Percentiles rank a stretch among this genome's conserved stretches.
These are phyloP conservation scores for Ellobius talpinus DNA, from an alignment of 2,113 vertebrate genomes.

Conservation along the genomic window DNA sequence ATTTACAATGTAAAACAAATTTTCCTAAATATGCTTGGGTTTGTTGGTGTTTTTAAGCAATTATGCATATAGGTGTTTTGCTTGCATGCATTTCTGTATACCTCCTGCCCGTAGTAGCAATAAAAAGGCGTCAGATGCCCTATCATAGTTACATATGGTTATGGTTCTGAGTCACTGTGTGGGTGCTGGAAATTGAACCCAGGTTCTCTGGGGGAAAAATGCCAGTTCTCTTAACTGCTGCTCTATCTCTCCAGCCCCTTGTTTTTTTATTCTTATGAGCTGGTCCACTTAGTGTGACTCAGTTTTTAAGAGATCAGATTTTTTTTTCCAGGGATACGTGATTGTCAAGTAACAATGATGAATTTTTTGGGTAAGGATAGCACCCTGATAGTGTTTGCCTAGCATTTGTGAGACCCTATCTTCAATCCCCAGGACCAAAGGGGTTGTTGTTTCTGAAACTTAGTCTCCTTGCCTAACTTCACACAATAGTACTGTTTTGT, in stretches of 20 bases:
- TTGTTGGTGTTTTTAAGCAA: neutral
- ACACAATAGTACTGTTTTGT: neutral
- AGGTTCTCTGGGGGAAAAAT: neutral
- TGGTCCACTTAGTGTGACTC: neutral
- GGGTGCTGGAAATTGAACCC: neutral
- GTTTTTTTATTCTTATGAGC: neutral
- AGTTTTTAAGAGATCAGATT: neutral
- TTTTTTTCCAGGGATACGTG: neutral
- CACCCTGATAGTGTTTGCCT: neutral
- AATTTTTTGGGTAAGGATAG: neutral
- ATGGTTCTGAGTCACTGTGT: neutral
- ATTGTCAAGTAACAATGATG: neutral
- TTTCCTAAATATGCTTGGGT: constrained; percentile 35
- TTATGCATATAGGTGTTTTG: neutral
- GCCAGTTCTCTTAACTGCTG: neutral
- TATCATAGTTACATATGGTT: neutral
- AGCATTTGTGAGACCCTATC: neutral
- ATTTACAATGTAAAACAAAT: constrained; percentile 1
- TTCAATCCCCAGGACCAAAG: neutral
- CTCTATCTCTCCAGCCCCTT: too few species aligned
- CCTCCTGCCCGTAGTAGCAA: neutral
- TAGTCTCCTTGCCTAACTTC: neutral
- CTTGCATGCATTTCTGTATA: neutral
- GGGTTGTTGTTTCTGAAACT: neutral
- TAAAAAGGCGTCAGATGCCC: neutral